Evolutionary conservation across 2,113 vertebrate species (phyloP).

Genomic region (Oryzias curvinotus): DNA sequence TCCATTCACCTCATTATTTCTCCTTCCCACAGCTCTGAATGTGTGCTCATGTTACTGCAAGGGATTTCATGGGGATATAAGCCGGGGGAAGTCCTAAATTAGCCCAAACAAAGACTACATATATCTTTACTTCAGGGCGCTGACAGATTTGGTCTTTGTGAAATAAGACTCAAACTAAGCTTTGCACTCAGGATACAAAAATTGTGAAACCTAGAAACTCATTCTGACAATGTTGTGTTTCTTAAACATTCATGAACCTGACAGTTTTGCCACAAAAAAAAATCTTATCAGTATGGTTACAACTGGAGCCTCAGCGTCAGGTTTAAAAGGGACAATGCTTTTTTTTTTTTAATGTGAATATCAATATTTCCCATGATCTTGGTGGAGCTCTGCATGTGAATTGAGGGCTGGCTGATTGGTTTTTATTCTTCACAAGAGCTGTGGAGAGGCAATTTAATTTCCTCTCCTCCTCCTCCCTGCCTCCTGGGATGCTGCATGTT

Average conservation of each 20-base stretch:
- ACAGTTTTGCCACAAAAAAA: constrained; percentile 22
- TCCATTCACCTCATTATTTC: constrained; percentile 53
- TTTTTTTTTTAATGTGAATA: constrained; percentile 60
- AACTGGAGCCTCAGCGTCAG: constrained; percentile 15
- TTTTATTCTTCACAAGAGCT: constrained; percentile 56
- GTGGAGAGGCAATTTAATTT: constrained; percentile 68
- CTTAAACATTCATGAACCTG: constrained; percentile 36
- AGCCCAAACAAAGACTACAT: constrained; percentile 51
- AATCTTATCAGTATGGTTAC: constrained; percentile 41
- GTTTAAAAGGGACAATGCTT: constrained; percentile 35
- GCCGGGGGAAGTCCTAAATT: constrained; percentile 43
- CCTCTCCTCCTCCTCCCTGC: constrained; percentile 44
- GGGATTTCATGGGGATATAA: constrained; percentile 53
- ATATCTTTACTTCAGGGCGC: constrained; percentile 32
- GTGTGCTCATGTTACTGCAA: constrained; percentile 43
- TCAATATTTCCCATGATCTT: constrained; percentile 59
- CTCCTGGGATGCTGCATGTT: constrained; percentile 51
- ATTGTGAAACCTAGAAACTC: constrained; percentile 12
- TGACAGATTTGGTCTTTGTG: constrained; percentile 30
- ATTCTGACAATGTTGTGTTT: constrained; percentile 30
- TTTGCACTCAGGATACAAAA: constrained; percentile 30
- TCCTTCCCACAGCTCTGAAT: constrained; percentile 30
- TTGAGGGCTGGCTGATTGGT: constrained; percentile 58
- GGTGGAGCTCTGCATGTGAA: constrained; percentile 45
- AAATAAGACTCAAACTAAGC: constrained; percentile 21